Percentiles rank a stretch among this genome's conserved stretches.
Conservation (phyloP, 2,797 vertebrate species). For the Chanos chanos region DNA sequence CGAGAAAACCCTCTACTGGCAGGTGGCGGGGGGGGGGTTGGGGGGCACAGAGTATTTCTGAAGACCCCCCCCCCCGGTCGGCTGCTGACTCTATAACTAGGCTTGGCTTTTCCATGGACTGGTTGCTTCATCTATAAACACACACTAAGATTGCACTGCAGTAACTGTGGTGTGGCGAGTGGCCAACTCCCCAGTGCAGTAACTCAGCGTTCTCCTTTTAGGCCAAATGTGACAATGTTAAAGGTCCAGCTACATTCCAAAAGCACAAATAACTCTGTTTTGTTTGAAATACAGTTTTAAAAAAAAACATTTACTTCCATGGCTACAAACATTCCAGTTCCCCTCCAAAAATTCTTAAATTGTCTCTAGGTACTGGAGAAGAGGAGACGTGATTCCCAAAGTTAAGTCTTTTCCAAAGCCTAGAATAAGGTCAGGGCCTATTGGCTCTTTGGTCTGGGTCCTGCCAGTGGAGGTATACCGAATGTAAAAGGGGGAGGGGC, state of each 20-base stretch:
- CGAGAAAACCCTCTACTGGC: slow-evolving; percentile 51
- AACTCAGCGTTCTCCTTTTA: not conserved
- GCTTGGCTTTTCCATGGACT: not conserved
- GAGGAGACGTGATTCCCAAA: not conserved
- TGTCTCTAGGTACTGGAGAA: not conserved
- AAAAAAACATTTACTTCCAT: slow-evolving; percentile 8
- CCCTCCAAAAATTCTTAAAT: too few species aligned
- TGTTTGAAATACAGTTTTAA: not conserved
- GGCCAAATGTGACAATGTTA: slow-evolving; percentile 26
- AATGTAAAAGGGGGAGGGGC: slow-evolving; percentile 42
- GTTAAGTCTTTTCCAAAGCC: not conserved
- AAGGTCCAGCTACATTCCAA: too few species aligned
- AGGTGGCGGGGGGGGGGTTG: too few species aligned
- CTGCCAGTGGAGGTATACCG: slow-evolving; percentile 49
- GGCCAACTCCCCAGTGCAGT: too few species aligned
- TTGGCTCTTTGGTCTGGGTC: slow-evolving; percentile 35
- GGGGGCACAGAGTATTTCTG: not conserved
- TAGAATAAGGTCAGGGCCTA: not conserved
- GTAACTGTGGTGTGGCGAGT: too few species aligned
- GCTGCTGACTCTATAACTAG: not conserved
- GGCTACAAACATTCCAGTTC: not conserved
- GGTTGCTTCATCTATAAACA: not conserved
- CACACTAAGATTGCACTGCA: not conserved
- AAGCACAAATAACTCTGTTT: not conserved
- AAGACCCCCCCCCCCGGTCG: slow-evolving; percentile 12